Conservation (phyloP, 1,140 invertebrate species). For the Leptopilina boulardi region DNA sequence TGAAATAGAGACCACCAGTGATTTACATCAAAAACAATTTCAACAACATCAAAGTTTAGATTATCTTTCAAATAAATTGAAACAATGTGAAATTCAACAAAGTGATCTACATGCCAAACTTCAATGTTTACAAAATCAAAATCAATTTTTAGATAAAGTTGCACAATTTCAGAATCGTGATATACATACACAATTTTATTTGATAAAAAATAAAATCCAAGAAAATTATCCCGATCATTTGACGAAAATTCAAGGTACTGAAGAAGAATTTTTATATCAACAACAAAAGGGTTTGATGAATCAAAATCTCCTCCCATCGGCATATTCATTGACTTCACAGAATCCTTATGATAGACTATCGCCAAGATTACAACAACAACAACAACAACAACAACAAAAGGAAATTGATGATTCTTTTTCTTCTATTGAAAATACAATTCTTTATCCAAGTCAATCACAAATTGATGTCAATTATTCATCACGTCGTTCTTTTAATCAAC, state of each 20-base stretch:
- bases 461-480: slow-evolving; percentile 51
- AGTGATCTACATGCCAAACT: slow-evolving; percentile 71
- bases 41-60: slow-evolving; percentile 72
- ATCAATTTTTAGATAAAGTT: slow-evolving; percentile 73
- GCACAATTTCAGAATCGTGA: slow-evolving; percentile 71
- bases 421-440: slow-evolving; percentile 65
- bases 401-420: slow-evolving; percentile 34
- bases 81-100: slow-evolving; percentile 72
- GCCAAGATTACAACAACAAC: slow-evolving; percentile 66
- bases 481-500: slow-evolving; percentile 65
- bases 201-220: neutral
- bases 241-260: neutral
- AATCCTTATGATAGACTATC: slow-evolving; percentile 64
- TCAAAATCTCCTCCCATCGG: slow-evolving; percentile 61
- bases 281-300: slow-evolving; percentile 58
- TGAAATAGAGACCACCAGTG: slow-evolving; percentile 51
- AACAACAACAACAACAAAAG: too few species aligned
- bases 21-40: slow-evolving; percentile 50
- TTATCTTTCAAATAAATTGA: slow-evolving; percentile 71
- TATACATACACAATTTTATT: slow-evolving; percentile 53
- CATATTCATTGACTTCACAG: slow-evolving; percentile 54
- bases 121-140: slow-evolving; percentile 73
- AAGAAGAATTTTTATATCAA: neutral
- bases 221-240: neutral
- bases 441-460: slow-evolving; percentile 63